Percentiles rank a stretch among this genome's conserved stretches.
Conservation (phyloP, 1,140 invertebrate species). For the Thrips palmi region DNA sequence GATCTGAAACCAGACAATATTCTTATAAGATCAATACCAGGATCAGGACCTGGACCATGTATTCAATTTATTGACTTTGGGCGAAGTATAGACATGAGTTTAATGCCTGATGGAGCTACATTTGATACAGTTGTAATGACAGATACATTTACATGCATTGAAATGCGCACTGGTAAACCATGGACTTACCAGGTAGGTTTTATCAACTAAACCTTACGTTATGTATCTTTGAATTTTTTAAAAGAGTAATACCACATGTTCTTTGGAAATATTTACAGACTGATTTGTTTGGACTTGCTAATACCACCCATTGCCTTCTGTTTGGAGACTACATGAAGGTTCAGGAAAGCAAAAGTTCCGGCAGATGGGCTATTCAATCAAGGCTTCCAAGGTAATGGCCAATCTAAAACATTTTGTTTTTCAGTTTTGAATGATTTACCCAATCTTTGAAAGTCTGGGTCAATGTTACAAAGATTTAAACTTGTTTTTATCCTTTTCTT, state of each 20-base stretch:
- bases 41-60: conserved; percentile 30
- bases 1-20: conserved; percentile 93
- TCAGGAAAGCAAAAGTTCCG: conserved; percentile 37
- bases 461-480: background rate
- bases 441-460: background rate
- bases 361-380: conserved; percentile 44
- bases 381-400: conserved; percentile 39
- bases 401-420: background rate
- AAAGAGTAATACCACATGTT: conserved; percentile 7
- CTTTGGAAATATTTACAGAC: conserved; percentile 36
- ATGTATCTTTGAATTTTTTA: conserved; percentile 7
- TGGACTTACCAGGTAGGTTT: conserved; percentile 68
- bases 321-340: conserved; percentile 80
- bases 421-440: background rate
- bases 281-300: conserved; percentile 73
- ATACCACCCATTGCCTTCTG: conserved; percentile 65
- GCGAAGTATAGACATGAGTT: conserved; percentile 71
- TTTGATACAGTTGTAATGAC: conserved; percentile 58
- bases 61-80: conserved; percentile 76
- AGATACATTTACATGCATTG: conserved; percentile 61
- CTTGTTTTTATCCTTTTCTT: conserved; percentile 11
- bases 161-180: conserved; percentile 67
- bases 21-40: conserved; percentile 3
- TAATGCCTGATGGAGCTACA: conserved; percentile 56
- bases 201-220: conserved; percentile 4